Evolutionary conservation across 1,140 invertebrate species (phyloP).

Genomic region (Riptortus pedestris): DNA sequence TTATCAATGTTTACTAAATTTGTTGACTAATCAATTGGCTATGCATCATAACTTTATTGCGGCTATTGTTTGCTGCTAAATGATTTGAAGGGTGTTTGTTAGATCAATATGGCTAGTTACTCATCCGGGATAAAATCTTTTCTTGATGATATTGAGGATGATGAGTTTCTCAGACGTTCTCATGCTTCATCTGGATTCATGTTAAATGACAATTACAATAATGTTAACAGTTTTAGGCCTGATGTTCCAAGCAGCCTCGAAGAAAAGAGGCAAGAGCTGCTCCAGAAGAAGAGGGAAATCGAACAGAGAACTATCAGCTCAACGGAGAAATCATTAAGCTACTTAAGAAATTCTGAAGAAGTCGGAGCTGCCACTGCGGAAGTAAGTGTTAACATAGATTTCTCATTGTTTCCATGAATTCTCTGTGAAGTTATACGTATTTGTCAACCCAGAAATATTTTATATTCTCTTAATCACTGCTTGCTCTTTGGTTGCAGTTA

Average conservation of each 20-base stretch:
- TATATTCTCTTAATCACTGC: too few relatives aligned
- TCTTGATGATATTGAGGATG: slow-evolving; percentile 69
- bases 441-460: too few relatives aligned
- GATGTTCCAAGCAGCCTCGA: slow-evolving; percentile 40
- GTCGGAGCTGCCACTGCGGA: slow-evolving; percentile 80
- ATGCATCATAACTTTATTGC: too few relatives aligned
- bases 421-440: too few relatives aligned
- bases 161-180: slow-evolving; percentile 57
- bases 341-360: slow-evolving; percentile 78
- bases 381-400: too few relatives aligned
- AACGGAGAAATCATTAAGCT: slow-evolving; percentile 66
- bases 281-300: slow-evolving; percentile 59
- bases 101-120: not conserved
- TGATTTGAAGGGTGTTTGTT: too few relatives aligned
- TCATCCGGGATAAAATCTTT: slow-evolving; percentile 50
- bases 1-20: too few relatives aligned
- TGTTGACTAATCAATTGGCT: too few relatives aligned
- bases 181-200: slow-evolving; percentile 30
- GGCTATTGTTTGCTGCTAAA: too few relatives aligned
- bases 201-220: slow-evolving; percentile 34
- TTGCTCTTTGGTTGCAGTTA: too few relatives aligned
- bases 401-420: too few relatives aligned
- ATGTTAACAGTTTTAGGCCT: slow-evolving; percentile 36
- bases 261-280: slow-evolving; percentile 54
- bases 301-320: slow-evolving; percentile 73